phyloP scores from a whole-genome alignment of 2,888 invertebrate genomes.

The Cyclophora albipunctata region DNA sequence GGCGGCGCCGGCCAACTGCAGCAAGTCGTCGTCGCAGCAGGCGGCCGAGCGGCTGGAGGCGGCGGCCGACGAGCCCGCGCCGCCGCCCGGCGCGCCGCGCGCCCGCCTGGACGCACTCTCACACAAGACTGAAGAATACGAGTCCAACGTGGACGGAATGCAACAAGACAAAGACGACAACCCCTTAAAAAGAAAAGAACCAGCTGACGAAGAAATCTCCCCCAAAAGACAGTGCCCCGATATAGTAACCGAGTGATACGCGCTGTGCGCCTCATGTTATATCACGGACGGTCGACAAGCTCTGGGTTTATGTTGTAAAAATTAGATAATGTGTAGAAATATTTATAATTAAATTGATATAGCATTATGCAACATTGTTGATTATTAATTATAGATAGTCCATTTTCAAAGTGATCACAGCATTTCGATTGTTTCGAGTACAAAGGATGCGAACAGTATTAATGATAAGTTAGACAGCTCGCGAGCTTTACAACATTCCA shows the following conservation, averaged over 20 bases:
- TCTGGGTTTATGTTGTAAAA: constrained; percentile 45
- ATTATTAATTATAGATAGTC: constrained; percentile 38
- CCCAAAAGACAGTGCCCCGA: constrained; percentile 66
- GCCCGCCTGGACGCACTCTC: constrained; percentile 15
- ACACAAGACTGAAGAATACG: constrained; percentile 41
- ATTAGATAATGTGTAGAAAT: constrained; percentile 49
- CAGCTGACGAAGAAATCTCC: constrained; percentile 46
- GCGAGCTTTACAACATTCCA: constrained; percentile 57
- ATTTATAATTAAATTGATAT: constrained; percentile 59
- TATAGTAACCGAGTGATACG: constrained; percentile 49
- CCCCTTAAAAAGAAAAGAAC: constrained; percentile 54
- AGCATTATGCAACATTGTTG: constrained; percentile 47
- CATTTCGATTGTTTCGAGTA: constrained; percentile 37
- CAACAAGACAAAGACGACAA: constrained; percentile 38
- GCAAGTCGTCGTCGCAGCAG: constrained; percentile 41
- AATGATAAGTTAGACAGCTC: constrained; percentile 29
- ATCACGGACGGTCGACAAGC: constrained; percentile 20
- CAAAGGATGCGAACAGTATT: constrained; percentile 34
- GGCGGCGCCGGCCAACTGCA: constrained; percentile 13
- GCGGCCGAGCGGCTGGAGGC: constrained; percentile 55
- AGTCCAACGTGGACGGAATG: constrained; percentile 36
- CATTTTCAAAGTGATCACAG: constrained; percentile 28
- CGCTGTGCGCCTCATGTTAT: neutral
- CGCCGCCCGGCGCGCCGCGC: too few species aligned
- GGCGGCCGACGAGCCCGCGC: constrained; percentile 35